Conservation (phyloP, 2,797 vertebrate species). For the Amblyraja radiata region DNA sequence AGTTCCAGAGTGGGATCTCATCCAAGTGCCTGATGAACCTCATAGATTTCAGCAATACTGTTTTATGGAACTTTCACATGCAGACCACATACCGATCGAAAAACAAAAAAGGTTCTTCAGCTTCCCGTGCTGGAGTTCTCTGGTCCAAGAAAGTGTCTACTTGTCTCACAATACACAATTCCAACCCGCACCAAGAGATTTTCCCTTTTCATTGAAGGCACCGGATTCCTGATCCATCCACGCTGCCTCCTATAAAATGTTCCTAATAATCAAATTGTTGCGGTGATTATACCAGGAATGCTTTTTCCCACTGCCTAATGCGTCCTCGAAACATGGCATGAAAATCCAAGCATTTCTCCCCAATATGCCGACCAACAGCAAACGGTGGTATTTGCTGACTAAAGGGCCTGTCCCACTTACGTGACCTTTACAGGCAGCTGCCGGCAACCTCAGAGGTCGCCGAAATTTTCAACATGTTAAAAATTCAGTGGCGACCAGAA, state of each 20-base stretch:
- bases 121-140: background rate
- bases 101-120: background rate
- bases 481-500: too few species aligned
- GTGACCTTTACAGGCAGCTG: too few species aligned
- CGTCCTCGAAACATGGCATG: background rate
- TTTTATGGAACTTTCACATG: background rate
- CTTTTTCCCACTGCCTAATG: too few species aligned
- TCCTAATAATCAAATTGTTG: background rate
- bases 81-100: background rate
- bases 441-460: too few species aligned
- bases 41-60: constrained; percentile 1
- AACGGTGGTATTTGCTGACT: background rate
- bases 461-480: too few species aligned
- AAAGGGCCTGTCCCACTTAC: too few species aligned
- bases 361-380: background rate
- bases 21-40: constrained; percentile 20
- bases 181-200: background rate
- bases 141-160: background rate
- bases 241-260: background rate
- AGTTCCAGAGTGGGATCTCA: background rate
- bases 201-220: background rate
- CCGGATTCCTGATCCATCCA: background rate
- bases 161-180: background rate
- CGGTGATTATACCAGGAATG: background rate
- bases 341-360: background rate